Base-by-base conservation (phyloP, 2,888 invertebrate species). In the Drosophila affinis region DNA sequence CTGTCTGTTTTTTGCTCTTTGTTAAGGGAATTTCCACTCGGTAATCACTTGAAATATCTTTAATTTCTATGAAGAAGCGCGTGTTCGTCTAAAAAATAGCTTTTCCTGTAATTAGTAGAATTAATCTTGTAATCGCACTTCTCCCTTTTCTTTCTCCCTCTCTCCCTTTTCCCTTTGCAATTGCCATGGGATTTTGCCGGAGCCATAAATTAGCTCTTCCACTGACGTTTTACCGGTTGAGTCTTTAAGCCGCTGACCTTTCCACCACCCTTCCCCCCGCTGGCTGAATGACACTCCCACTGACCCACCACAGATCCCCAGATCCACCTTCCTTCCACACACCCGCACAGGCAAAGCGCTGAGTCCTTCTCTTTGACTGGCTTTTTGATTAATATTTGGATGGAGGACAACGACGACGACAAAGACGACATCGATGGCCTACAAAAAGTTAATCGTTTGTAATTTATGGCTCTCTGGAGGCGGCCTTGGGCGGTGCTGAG, bases 401-500 rank as follows among this genome's bases (percentile, higher is more conserved):
- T 34, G 65, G 67, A 68, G 68, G 5, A 18, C 47, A 46, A 51
- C 29, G 24, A 56, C 76, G 75, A 52, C 51, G 59, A 57, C 76
- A 78, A 57, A 51, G 56, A 49, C 59, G 62, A 52, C 55, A 70
- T 69, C 67, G 57, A 58, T 64, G 61, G 65, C 62, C 58, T 51
- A 77, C 77, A 81, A 77, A 88, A 82, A 87, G 87, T 87, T 87
- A 88, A 87, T 87, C 86, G 85, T 69, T 79, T 75, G 81, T 88
- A 82, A 87, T 87, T 88, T 87, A 87, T 87, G 84, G 72, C 67
- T 69, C 76, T 82, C 64, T 46, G 69, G 63, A 76, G 72, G 56
- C 34, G 59, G 47, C 29, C n/a, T 7, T 10, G 45, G 27, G 51
- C 51, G 51, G 54, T 34, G 21, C 18, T 12, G 32, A 27, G 51